A percentile compares a stretch with the other conserved stretches of the same genome.
These are phyloP conservation scores for Nemurella pictetii DNA, from an alignment of 2,888 invertebrate species.

Conservation along the genomic window DNA sequence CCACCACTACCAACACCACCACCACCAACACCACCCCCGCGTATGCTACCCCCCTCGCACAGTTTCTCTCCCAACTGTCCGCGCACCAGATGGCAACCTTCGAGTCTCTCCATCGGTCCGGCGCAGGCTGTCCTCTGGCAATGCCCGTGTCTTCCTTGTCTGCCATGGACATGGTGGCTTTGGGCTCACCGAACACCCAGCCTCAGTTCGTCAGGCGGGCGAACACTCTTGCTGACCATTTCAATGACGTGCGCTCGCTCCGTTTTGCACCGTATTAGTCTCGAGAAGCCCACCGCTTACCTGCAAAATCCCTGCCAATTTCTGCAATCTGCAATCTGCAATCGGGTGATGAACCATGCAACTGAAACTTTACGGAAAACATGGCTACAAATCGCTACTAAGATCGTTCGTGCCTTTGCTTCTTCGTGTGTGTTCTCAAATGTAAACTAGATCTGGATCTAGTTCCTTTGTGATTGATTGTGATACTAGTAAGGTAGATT, in stretches of 20 bases:
- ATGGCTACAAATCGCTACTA: no score
- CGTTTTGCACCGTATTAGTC: background rate
- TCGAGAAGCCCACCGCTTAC: background rate
- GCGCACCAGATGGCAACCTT: constrained; percentile 58
- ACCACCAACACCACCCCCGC: background rate
- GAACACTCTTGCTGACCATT: background rate
- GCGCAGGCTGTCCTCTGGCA: background rate
- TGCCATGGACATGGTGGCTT: background rate
- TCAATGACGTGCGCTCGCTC: background rate
- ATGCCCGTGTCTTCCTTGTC: background rate
- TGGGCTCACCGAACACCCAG: no score
- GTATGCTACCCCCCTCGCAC: constrained; percentile 85
- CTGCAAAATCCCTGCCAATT: no score
- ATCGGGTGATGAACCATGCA: no score
- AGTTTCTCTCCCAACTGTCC: constrained; percentile 89
- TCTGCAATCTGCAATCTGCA: no score
- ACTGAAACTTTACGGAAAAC: no score
- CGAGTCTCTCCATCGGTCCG: background rate
- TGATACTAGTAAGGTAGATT: no score
- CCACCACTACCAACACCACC: constrained; percentile 72
- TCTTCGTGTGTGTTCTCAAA: no score
- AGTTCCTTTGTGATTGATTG: no score
- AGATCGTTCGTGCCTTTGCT: no score
- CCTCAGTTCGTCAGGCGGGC: background rate
- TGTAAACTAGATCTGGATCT: no score